These are phyloP conservation scores for Agriopis aurantiaria DNA, from an alignment of 2,888 invertebrate species.

Conservation along the genomic window DNA sequence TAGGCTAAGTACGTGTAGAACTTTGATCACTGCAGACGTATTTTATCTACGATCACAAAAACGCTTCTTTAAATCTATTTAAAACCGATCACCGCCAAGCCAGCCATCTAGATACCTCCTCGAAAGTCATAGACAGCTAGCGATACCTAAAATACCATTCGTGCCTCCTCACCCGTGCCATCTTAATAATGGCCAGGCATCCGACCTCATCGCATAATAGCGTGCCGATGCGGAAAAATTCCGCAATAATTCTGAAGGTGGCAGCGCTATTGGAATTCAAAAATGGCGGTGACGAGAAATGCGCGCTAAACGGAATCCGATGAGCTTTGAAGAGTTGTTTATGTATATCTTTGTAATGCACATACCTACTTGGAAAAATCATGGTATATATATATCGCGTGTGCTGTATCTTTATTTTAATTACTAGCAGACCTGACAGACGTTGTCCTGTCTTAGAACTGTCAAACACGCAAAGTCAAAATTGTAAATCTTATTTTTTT, in stretches of 20 bases:
- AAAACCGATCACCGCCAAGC: constrained; percentile 8
- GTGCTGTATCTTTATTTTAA: no score
- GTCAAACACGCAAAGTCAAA: no score
- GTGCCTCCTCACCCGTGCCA: constrained; percentile 45
- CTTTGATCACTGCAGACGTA: neutral
- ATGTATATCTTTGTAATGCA: constrained; percentile 3
- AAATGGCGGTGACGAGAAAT: constrained; percentile 59
- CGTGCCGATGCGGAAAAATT: constrained; percentile 78
- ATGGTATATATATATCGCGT: neutral
- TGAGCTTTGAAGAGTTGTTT: constrained; percentile 37
- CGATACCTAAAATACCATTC: constrained; percentile 49
- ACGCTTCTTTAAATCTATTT: neutral
- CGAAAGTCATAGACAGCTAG: constrained; percentile 10
- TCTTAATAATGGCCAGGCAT: constrained; percentile 69
- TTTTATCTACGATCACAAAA: neutral
- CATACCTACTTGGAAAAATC: neutral
- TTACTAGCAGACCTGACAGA: no score
- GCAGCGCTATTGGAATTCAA: constrained; percentile 74
- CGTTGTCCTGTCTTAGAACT: no score
- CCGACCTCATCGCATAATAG: constrained; percentile 68
- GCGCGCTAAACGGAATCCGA: constrained; percentile 52
- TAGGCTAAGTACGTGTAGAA: no score
- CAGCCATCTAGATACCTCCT: constrained; percentile 1
- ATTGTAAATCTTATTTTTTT: no score
- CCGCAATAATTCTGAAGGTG: constrained; percentile 68